phyloP scores from a whole-genome alignment of 2,113 vertebrate genomes.

The Dunckerocampus dactyliophorus region DNA sequence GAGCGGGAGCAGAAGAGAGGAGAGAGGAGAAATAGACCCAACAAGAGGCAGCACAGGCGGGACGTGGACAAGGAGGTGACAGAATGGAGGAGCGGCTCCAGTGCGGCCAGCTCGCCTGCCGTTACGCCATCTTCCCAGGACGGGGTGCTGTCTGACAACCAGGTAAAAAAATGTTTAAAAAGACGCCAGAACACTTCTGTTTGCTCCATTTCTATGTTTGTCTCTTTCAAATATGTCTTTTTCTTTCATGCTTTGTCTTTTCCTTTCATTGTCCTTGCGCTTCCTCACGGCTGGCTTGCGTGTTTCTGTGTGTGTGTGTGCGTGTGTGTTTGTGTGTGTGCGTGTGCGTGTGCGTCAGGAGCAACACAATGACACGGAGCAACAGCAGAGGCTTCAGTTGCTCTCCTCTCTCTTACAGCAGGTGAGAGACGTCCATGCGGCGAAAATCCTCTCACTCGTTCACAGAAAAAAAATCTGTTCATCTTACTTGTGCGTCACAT shows the following conservation, averaged over 20 bases:
- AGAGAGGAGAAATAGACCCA: constrained; percentile 47
- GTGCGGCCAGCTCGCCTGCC: constrained; percentile 42
- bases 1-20: constrained; percentile 37
- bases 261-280: constrained; percentile 13
- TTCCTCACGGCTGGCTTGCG: constrained; percentile 11
- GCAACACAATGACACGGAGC: constrained; percentile 71
- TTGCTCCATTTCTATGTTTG: not conserved
- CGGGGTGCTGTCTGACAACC: constrained; percentile 59
- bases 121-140: constrained; percentile 59
- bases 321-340: constrained; percentile 18
- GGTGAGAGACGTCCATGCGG: constrained; percentile 63
- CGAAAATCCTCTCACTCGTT: not conserved
- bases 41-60: constrained; percentile 63
- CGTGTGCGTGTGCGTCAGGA: constrained; percentile 55
- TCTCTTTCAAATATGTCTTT: not conserved
- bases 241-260: not conserved
- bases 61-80: constrained; percentile 43
- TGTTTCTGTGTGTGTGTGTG: constrained; percentile 10
- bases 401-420: constrained; percentile 79
- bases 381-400: constrained; percentile 78
- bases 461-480: not conserved
- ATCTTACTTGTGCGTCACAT: not conserved
- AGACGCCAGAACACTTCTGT: constrained; percentile 8
- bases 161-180: constrained; percentile 44
- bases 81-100: constrained; percentile 70